Evolutionary conservation across 2,113 vertebrate species (phyloP), one percentile per base, ranked within the genome.

Genomic region (Oryzias woworae): DNA sequence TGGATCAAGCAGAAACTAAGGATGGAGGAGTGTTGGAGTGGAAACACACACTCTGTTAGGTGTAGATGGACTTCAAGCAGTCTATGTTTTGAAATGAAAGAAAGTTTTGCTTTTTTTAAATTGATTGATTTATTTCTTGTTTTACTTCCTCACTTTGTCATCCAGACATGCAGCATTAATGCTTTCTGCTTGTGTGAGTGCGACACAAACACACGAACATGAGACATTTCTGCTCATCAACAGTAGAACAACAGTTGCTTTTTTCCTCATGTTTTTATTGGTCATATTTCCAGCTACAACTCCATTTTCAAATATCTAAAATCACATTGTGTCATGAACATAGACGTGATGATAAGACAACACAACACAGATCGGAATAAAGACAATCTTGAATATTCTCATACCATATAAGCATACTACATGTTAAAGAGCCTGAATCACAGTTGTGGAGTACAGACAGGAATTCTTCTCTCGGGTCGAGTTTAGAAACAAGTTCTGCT

Each of bases 231-330:
- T 10, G 5, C 26, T 28, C 26, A 10, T 36, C 31, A 10, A 36
- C 0, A 18, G 20, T 14, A 7, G 20, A 44, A 63, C 17, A 43
- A 46, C 17, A n/a, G 8, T 20, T 7, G n/a, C 2, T 26, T 5
- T 26, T 20, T 24, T 24, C 10, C n/a, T 44, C 14, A 36, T 0
- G 81, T 85, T 71, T 90, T 90, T 86, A 85, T 85, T 92, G 90
- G 88, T 92, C 84, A 91, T 82, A 80, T 88, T 81, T 87, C 80
- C 89, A 90, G 90, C 90, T 93, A 91, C 87, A 86, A 90, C 71
- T 68, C 66, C 28, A 69, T 91, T 82, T 79, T 66, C 66, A 92
- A 81, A 69, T 43, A 89, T 92, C 89, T 84, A 85, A 88, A 89
- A 87, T 77, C 60, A 57, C 43, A 61, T 68, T 56, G 77, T 57